Percentiles rank a stretch among this genome's conserved stretches.
Evolutionary conservation across 2,888 invertebrate genomes (phyloP).

Genomic region (Drosophila ezoana): DNA sequence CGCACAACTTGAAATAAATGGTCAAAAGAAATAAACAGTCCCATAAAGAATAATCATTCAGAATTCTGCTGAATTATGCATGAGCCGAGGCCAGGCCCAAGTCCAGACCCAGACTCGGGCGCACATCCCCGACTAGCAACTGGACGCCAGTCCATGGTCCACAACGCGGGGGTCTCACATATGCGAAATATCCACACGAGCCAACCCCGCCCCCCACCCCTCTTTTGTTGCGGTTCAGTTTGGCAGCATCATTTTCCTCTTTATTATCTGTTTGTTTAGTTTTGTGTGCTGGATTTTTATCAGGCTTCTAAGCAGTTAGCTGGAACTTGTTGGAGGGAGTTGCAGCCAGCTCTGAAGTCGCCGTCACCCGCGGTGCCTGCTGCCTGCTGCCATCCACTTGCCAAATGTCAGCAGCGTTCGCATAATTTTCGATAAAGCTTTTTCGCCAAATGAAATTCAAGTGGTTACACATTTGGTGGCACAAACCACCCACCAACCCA

Average conservation of each 20-base stretch:
- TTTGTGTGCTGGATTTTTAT: slow-evolving; percentile 77
- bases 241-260: slow-evolving; percentile 75
- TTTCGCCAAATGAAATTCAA: slow-evolving; percentile 84
- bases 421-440: slow-evolving; percentile 83
- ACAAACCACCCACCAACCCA: slow-evolving; percentile 7
- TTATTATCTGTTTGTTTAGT: slow-evolving; percentile 79
- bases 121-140: slow-evolving; percentile 39
- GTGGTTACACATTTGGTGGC: slow-evolving; percentile 73
- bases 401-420: slow-evolving; percentile 78
- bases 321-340: slow-evolving; percentile 20
- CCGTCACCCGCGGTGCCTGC: slow-evolving; percentile 51
- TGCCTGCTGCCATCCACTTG: slow-evolving; percentile 55
- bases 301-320: slow-evolving; percentile 75
- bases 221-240: slow-evolving; percentile 13
- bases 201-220: background rate
- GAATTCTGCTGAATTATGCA: slow-evolving; percentile 85
- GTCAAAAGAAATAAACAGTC: slow-evolving; percentile 85
- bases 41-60: slow-evolving; percentile 85
- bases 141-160: slow-evolving; percentile 57
- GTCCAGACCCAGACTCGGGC: slow-evolving; percentile 16
- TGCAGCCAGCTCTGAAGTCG: slow-evolving; percentile 16
- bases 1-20: slow-evolving; percentile 83
- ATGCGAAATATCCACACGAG: slow-evolving; percentile 66
- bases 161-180: slow-evolving; percentile 66
- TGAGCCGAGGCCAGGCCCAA: slow-evolving; percentile 67